Evolutionary conservation across 2,888 invertebrate species (phyloP).

Genomic region (Lingula anatina): DNA sequence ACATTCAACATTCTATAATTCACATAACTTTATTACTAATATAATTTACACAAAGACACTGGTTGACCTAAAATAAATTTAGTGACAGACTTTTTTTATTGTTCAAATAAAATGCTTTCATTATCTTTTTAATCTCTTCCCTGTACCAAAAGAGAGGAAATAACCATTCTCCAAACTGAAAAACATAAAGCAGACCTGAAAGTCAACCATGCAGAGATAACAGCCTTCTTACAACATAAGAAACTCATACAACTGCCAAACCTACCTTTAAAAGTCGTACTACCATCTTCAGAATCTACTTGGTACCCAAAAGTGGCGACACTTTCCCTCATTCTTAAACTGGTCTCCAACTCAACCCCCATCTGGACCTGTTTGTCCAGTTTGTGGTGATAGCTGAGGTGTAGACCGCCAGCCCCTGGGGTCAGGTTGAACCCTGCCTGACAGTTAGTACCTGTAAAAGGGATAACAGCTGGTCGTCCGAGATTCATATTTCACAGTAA

Average conservation of each 20-base stretch:
- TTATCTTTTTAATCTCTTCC: too few species aligned
- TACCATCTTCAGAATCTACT: constrained; percentile 89
- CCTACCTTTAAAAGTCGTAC: constrained; percentile 86
- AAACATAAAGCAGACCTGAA: too few species aligned
- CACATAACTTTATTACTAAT: neutral
- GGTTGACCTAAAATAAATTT: too few species aligned
- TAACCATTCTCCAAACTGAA: too few species aligned
- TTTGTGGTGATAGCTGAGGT: constrained; percentile 90
- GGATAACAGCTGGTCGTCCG: too few species aligned
- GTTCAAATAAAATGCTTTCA: too few species aligned
- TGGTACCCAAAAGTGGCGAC: constrained; percentile 90
- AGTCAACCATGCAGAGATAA: too few species aligned
- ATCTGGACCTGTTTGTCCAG: constrained; percentile 81
- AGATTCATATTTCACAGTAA: too few species aligned
- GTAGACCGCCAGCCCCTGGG: constrained; percentile 69
- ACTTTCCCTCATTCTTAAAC: constrained; percentile 83
- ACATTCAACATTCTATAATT: neutral
- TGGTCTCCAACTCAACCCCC: constrained; percentile 93
- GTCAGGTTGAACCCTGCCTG: constrained; percentile 53
- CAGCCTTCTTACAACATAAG: too few species aligned
- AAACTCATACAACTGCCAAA: neutral
- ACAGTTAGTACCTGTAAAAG: constrained; percentile 57
- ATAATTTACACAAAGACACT: too few species aligned
- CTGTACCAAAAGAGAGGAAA: too few species aligned
- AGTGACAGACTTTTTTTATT: too few species aligned